Base-by-base conservation (phyloP, 2,797 vertebrate genomes). In the Streptopelia turtur region DNA sequence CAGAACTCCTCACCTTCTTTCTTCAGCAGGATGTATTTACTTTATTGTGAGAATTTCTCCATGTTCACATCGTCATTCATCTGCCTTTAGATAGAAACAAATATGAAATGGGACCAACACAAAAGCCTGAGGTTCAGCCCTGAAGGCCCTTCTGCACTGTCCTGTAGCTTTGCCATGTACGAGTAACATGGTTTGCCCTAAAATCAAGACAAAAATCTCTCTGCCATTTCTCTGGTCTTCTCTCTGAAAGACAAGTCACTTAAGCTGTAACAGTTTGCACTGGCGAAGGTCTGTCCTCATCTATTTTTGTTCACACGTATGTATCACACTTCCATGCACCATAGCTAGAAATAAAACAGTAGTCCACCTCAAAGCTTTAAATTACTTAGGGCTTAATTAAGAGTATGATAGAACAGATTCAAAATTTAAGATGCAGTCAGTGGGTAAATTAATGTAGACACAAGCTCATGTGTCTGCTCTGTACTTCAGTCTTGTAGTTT, bases 351-450 rank as follows among this genome's bases (percentile, higher is more conserved):
- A 97, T 96, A 96, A 94, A 96, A 77, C 47, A 75, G 78, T 77
- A 85, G 94, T 89, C 92, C 88, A 95, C 60, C 75, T 92, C 77
- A 65, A 94, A 61, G 75, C 83, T 81, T 91, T 93, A 88, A 91
- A 96, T 93, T 93, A 92, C 89, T 95, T 82, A 88, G 60, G 35
- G 68, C 77, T 91, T 93, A 92, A 95, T 96, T 95, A 95, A 88
- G 91, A 87, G 22, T 60, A 64, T 81, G 90, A 91, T 85, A 89
- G 82, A 91, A 92, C 13, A 89, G 82, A 94, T 83, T 93, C 23
- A 64, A 96, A 93, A 95, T 92, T 87, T 79, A 88, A 93, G 93
- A 83, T 74, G 77, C 91, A 95, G 84, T 78, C 83, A 77, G 55
- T 70, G 66, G 72, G 49, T 81, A 95, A 94, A 94, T 92, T 90